phyloP scores from a whole-genome alignment of 1,140 invertebrate species.

The Phymorhynchus buccinoides region DNA sequence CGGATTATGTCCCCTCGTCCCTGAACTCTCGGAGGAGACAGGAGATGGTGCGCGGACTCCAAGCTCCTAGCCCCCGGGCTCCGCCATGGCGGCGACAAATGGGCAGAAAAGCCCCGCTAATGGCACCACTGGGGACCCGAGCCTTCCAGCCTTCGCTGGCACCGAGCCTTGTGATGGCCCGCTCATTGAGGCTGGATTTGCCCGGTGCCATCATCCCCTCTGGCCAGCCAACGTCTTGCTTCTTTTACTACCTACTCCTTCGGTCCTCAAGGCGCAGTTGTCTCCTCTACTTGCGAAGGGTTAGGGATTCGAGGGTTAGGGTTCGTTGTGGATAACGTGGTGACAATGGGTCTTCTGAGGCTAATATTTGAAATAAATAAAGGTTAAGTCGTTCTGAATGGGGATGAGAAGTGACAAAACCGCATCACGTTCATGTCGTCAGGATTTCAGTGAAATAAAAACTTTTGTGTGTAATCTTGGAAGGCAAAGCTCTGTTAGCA shows the following conservation, averaged over 20 bases:
- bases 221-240: not conserved
- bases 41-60: slow-evolving; percentile 7
- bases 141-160: not conserved
- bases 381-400: too few species aligned
- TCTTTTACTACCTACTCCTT: not conserved
- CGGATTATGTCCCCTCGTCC: slow-evolving; percentile 26
- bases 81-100: slow-evolving; percentile 22
- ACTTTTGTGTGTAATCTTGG: too few species aligned
- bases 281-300: not conserved
- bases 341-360: too few species aligned
- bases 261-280: not conserved
- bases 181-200: slow-evolving; percentile 3
- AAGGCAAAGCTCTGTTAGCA: too few species aligned
- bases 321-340: not conserved
- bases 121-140: not conserved
- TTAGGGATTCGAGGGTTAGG: too few species aligned
- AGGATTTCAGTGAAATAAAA: too few species aligned
- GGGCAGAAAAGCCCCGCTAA: slow-evolving; percentile 13
- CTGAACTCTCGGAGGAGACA: not conserved
- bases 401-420: too few species aligned
- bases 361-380: too few species aligned
- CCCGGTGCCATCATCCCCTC: not conserved
- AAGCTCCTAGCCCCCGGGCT: too few species aligned
- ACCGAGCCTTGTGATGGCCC: slow-evolving; percentile 11
- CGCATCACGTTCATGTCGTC: too few species aligned